These are phyloP conservation scores for Cheilosia pagana DNA, from an alignment of 2,888 invertebrate species.

Conservation along the genomic window DNA sequence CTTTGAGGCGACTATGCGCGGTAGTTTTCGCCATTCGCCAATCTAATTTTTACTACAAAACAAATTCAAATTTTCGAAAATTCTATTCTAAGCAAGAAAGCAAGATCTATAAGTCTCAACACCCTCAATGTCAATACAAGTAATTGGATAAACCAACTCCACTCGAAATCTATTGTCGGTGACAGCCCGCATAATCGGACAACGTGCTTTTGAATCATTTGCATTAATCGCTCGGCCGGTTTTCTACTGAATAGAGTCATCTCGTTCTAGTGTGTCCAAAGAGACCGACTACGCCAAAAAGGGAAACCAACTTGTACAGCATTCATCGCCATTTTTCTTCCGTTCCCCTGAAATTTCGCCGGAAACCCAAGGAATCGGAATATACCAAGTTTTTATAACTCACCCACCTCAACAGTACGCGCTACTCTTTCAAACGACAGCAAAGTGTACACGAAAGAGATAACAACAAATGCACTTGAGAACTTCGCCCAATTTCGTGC, in stretches of 20 bases:
- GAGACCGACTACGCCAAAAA: background rate
- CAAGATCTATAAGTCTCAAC: background rate
- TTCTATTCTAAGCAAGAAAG: background rate
- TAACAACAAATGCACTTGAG: slow-evolving; percentile 26
- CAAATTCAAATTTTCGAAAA: slow-evolving; percentile 22
- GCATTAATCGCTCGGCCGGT: slow-evolving; percentile 40
- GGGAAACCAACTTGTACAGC: background rate
- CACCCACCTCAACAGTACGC: background rate
- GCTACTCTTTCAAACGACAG: background rate
- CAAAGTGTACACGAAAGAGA: slow-evolving; percentile 22
- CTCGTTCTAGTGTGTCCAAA: slow-evolving; percentile 26
- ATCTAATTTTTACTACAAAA: slow-evolving; percentile 36
- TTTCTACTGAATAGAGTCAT: slow-evolving; percentile 10
- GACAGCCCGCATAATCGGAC: background rate
- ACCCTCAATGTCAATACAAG: slow-evolving; percentile 13
- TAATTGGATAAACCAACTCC: background rate
- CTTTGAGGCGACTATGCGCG: slow-evolving; percentile 46
- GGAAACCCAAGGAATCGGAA: slow-evolving; percentile 12
- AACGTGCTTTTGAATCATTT: slow-evolving; percentile 43
- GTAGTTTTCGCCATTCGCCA: slow-evolving; percentile 24
- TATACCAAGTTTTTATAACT: slow-evolving; percentile 11
- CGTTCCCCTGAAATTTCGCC: slow-evolving; percentile 69
- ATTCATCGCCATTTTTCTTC: slow-evolving; percentile 64
- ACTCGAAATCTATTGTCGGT: background rate
- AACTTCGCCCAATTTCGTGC: slow-evolving; percentile 59